These are phyloP conservation scores for Cairina moschata DNA, from an alignment of 2,113 vertebrate species.

Conservation along the genomic window DNA sequence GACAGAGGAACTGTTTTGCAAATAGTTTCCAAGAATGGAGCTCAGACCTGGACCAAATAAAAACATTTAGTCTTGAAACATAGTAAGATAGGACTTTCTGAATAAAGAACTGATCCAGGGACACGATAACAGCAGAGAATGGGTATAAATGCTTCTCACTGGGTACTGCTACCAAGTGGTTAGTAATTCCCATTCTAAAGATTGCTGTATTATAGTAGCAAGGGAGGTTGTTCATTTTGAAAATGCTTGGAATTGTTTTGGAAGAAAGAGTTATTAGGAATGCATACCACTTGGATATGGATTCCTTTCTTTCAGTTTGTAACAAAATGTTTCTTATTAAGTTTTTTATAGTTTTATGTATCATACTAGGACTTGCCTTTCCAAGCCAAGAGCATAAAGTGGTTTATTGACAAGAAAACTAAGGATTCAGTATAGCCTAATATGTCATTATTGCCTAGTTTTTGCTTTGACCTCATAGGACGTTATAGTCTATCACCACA, in stretches of 20 bases:
- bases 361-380: background rate
- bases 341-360: background rate
- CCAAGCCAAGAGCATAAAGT: background rate
- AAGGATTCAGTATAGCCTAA: background rate
- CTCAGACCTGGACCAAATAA: background rate
- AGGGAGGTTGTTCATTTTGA: background rate
- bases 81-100: background rate
- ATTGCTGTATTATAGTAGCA: background rate
- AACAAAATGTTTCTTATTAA: background rate
- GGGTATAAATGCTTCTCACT: background rate
- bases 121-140: background rate
- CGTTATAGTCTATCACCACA: background rate
- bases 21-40: background rate
- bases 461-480: background rate
- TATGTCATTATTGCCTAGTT: background rate
- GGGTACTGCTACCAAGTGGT: background rate
- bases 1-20: background rate
- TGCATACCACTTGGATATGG: background rate
- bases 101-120: background rate
- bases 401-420: background rate
- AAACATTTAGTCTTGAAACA: background rate
- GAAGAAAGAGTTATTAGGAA: background rate
- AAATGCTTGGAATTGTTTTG: slow-evolving; percentile 40
- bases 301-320: background rate
- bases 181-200: background rate